Percentiles rank a stretch among this genome's conserved stretches.
Conservation (phyloP, 2,797 vertebrate species). For the Cyclura pinguis region DNA sequence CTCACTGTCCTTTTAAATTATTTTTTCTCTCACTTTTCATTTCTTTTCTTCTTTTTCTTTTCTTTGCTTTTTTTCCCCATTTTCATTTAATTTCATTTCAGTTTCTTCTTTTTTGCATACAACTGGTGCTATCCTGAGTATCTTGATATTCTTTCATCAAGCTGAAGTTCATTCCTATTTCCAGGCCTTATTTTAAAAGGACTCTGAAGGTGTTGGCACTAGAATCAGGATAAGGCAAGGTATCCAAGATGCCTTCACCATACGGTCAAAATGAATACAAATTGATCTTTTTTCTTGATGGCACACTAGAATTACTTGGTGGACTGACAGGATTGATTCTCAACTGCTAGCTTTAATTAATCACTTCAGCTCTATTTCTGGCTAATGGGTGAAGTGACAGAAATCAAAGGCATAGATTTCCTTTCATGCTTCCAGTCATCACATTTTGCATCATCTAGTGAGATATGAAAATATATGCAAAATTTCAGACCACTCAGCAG, state of each 20-base stretch:
- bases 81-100: neutral
- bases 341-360: conserved; percentile 68
- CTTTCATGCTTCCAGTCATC: conserved; percentile 38
- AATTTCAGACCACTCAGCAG: conserved; percentile 1
- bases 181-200: conserved; percentile 37
- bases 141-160: conserved; percentile 56
- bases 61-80: too few relatives aligned
- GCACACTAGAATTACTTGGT: conserved; percentile 61
- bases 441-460: neutral
- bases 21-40: conserved; percentile 48
- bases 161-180: conserved; percentile 47
- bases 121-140: conserved; percentile 51
- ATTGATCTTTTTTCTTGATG: conserved; percentile 60
- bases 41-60: conserved; percentile 27
- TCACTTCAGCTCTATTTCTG: conserved; percentile 52
- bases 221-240: conserved; percentile 48
- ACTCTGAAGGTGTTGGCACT: conserved; percentile 52
- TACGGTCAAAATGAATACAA: conserved; percentile 62
- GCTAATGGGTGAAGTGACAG: conserved; percentile 59
- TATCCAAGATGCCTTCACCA: conserved; percentile 23
- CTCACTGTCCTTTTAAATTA: conserved; percentile 17
- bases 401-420: conserved; percentile 62
- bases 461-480: conserved; percentile 26
- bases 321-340: conserved; percentile 60
- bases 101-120: conserved; percentile 40